These are phyloP conservation scores for Muscidifurax raptorellus DNA, from an alignment of 1,140 invertebrate genomes.

Conservation along the genomic window DNA sequence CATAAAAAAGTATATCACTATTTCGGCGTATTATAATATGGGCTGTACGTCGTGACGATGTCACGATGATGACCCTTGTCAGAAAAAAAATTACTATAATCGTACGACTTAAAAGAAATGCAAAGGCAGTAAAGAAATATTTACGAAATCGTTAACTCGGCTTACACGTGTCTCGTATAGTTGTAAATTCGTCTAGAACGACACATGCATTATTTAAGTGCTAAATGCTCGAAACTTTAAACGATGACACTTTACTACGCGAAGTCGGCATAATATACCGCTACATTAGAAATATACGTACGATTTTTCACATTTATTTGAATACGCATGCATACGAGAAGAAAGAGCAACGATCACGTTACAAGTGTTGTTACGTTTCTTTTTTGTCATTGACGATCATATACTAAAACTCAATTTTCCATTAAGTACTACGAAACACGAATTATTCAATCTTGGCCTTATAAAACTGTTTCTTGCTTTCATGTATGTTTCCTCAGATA, in stretches of 20 bases:
- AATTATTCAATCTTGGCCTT: constrained; percentile 37
- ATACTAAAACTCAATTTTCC: constrained; percentile 30
- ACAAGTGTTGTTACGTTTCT: constrained; percentile 38
- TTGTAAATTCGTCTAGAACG: constrained; percentile 37
- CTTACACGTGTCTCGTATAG: constrained; percentile 43
- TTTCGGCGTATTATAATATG: constrained; percentile 27
- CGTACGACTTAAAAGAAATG: constrained; percentile 44
- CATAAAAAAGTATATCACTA: constrained; percentile 41
- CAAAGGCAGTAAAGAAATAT: constrained; percentile 50
- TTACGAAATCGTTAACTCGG: constrained; percentile 44
- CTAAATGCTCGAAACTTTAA: constrained; percentile 44
- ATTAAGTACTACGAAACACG: constrained; percentile 47
- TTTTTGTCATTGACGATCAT: constrained; percentile 24
- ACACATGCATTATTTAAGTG: constrained; percentile 44
- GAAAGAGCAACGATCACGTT: constrained; percentile 40
- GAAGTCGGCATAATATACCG: constrained; percentile 3
- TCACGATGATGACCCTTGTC: constrained; percentile 33
- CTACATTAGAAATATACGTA: constrained; percentile 35
- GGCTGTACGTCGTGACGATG: not conserved
- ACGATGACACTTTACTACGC: constrained; percentile 11
- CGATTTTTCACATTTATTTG: constrained; percentile 44
- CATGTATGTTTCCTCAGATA: constrained; percentile 16
- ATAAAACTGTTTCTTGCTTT: constrained; percentile 40
- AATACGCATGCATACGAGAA: constrained; percentile 43
- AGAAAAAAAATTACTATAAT: constrained; percentile 34